Percentiles rank a stretch among this genome's conserved stretches.
Conservation (phyloP, 2,888 invertebrate genomes). For the Schrankia costaestrigalis region DNA sequence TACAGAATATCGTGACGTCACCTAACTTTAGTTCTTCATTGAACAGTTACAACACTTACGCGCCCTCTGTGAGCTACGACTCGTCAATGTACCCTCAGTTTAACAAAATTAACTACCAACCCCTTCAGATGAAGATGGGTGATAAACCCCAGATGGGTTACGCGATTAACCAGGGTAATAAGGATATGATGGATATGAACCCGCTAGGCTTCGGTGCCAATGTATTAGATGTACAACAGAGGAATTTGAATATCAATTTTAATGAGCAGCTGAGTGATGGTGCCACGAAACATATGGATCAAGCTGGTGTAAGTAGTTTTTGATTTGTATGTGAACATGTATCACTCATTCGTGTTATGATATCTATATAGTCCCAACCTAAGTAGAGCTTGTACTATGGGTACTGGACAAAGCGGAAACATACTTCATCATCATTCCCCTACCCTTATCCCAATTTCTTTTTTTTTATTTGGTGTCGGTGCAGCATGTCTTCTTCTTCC, state of each 20-base stretch:
- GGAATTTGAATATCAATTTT: slow-evolving; percentile 45
- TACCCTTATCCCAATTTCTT: too few species aligned
- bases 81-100: slow-evolving; percentile 72
- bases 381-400: too few species aligned
- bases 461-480: too few species aligned
- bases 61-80: slow-evolving; percentile 56
- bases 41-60: slow-evolving; percentile 54
- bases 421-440: too few species aligned
- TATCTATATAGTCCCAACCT: too few species aligned
- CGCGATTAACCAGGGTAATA: slow-evolving; percentile 41
- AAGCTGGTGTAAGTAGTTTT: slow-evolving; percentile 43
- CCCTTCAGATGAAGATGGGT: slow-evolving; percentile 47
- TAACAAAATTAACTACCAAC: slow-evolving; percentile 53
- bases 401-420: too few species aligned
- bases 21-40: slow-evolving; percentile 61
- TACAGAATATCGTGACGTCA: slow-evolving; percentile 57
- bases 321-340: not conserved
- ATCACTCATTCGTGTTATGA: too few species aligned
- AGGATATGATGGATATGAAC: slow-evolving; percentile 48
- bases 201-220: slow-evolving; percentile 44
- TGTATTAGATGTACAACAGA: slow-evolving; percentile 46
- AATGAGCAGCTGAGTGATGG: slow-evolving; percentile 41
- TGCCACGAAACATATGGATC: slow-evolving; percentile 44
- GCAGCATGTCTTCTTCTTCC: too few species aligned
- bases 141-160: slow-evolving; percentile 46